phyloP scores from a whole-genome alignment of 2,113 vertebrate genomes.

The Nycticorax nycticorax region DNA sequence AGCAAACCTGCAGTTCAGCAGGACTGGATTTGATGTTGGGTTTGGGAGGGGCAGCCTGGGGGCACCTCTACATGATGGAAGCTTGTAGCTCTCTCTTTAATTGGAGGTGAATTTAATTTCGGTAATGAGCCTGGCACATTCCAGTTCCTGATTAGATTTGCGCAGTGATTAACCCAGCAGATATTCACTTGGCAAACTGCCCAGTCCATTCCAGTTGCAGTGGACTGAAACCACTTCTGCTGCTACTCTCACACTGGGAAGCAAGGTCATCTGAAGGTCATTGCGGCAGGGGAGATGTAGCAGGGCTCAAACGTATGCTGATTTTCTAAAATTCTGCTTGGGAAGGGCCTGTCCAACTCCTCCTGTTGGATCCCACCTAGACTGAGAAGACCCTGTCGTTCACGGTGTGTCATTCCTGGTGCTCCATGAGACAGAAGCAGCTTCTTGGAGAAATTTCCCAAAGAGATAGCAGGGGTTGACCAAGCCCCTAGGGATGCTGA shows the following conservation, averaged over 20 bases:
- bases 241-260: not conserved
- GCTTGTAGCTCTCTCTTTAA: conserved; percentile 55
- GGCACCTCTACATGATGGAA: conserved; percentile 30
- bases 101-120: conserved; percentile 63
- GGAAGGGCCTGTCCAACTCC: not conserved
- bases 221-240: conserved; percentile 58
- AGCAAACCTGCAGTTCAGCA: not conserved
- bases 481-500: not conserved
- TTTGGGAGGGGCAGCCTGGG: conserved; percentile 48
- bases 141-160: conserved; percentile 65
- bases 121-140: conserved; percentile 67
- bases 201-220: conserved; percentile 47
- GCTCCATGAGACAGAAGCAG: not conserved
- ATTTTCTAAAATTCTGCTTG: not conserved
- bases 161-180: conserved; percentile 62
- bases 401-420: not conserved
- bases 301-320: not conserved
- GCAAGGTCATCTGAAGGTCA: conserved; percentile 38
- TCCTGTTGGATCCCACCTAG: not conserved
- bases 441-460: not conserved
- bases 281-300: not conserved
- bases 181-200: conserved; percentile 50
- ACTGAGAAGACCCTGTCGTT: not conserved
- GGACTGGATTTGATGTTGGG: not conserved
- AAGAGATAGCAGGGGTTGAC: not conserved